Percentiles rank a stretch among this genome's conserved stretches.
Conservation (phyloP, 2,113 vertebrate genomes). For the Sula dactylatra region DNA sequence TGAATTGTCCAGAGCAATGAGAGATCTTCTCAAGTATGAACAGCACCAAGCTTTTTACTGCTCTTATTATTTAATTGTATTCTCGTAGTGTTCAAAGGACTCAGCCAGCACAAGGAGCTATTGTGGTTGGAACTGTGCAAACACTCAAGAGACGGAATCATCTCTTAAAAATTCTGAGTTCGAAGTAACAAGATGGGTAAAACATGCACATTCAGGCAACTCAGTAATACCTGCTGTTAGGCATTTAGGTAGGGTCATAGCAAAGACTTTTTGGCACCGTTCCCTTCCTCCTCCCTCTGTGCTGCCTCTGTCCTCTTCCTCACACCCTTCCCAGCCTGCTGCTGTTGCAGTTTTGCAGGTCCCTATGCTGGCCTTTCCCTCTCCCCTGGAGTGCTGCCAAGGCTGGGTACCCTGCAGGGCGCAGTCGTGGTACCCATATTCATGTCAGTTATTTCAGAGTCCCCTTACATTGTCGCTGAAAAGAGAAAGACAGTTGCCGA, state of each 20-base stretch:
- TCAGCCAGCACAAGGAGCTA: not conserved
- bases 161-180: not conserved
- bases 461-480: not conserved
- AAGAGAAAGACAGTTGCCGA: not conserved
- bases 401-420: not conserved
- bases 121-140: not conserved
- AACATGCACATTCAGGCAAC: not conserved
- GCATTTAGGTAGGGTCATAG: not conserved
- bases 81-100: not conserved
- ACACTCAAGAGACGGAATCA: not conserved
- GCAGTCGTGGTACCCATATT: no score
- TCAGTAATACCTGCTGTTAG: not conserved
- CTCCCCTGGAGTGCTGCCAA: not conserved
- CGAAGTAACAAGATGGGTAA: not conserved
- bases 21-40: not conserved
- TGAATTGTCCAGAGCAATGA: not conserved
- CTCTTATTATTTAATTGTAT: constrained; percentile 1
- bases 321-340: not conserved
- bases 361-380: not conserved
- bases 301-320: not conserved
- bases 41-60: not conserved
- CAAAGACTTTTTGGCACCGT: not conserved
- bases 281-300: not conserved
- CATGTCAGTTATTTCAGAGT: not conserved
- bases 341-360: not conserved